Base-by-base conservation (phyloP, 2,888 invertebrate species). In the Entomobrya proxima region DNA sequence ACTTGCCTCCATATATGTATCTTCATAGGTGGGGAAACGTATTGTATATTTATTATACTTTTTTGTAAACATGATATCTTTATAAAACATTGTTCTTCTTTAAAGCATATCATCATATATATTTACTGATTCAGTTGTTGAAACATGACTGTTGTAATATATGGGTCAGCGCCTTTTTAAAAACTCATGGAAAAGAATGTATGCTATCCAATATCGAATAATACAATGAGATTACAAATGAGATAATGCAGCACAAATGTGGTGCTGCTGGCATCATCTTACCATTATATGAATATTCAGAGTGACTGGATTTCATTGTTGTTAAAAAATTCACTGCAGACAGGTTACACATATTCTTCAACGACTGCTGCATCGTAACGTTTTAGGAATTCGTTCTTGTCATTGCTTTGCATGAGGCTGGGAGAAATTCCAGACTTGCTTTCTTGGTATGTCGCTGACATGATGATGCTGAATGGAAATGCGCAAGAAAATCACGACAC, bases 161-260 rank as follows among this genome's bases (percentile, higher is more conserved):
- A 79, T 79, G 79, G 79, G 79, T 79, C 79, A 79, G 37, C 67
- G 78, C 24, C 67, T 78, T 78, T 47, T 50, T 32, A 30, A 27
- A 72, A 47, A 13, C 13, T 77, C 52, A 64, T 50, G 58, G 40
- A n/a, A 64, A 47, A 47, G 47, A 64, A 61, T 78, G 64, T n/a
- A n/a, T 44, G 37, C 7, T 18, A 1, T 6, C 5, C 7, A 21
- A 27, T 67, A 67, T 67, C 40, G 67, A 21, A 21, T 67, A 32
- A n/a, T 32, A 32, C 15, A 32, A 32, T 32, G 6, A 32, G 13
- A 32, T 55, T 7, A 13, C 15, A 32, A 9, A 55, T 24, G 27
- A 55, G 9, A 27, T 27, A 55, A 18, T n/a, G 55, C 11, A 55
- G 2, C 24, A 24, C 50, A 7, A 55, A 5, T 11, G 9, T 18